These are phyloP conservation scores for Nyctibius grandis DNA, from an alignment of 2,797 vertebrate species.

Conservation along the genomic window DNA sequence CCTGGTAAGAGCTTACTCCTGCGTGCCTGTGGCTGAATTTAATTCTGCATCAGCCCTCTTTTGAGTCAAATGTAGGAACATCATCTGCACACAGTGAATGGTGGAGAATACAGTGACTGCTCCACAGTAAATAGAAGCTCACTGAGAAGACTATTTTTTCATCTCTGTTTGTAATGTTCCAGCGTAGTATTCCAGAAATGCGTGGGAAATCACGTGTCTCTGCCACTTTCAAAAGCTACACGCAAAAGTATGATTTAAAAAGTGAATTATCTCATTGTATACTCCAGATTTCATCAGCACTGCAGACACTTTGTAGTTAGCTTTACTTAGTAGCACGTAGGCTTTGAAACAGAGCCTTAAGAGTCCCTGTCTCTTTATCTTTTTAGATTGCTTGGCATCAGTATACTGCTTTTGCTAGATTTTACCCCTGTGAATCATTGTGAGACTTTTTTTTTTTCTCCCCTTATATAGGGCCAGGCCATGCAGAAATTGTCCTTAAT, in stretches of 20 bases:
- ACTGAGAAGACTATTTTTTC: not conserved
- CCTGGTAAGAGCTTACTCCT: not conserved
- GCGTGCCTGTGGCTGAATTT: not conserved
- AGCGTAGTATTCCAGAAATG: not conserved
- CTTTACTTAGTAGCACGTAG: not conserved
- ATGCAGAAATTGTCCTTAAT: not conserved
- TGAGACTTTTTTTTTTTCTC: not conserved
- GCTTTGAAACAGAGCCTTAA: not conserved
- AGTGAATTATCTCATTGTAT: not conserved
- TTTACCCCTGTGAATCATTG: not conserved
- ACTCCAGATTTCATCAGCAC: not conserved
- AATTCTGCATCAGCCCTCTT: not conserved
- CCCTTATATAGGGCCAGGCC: not conserved
- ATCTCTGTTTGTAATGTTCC: not conserved
- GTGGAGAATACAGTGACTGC: not conserved
- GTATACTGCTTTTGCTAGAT: not conserved
- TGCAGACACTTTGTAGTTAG: not conserved
- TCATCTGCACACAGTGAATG: not conserved
- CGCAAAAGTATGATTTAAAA: not conserved
- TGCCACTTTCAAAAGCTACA: not conserved
- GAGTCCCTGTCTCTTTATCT: not conserved
- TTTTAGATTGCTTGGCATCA: not conserved
- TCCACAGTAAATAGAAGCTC: not conserved
- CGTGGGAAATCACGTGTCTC: not conserved
- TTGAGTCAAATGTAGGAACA: not conserved